Evolutionary conservation across 2,113 vertebrate species (phyloP).

Genomic region (Gobio gobio): DNA sequence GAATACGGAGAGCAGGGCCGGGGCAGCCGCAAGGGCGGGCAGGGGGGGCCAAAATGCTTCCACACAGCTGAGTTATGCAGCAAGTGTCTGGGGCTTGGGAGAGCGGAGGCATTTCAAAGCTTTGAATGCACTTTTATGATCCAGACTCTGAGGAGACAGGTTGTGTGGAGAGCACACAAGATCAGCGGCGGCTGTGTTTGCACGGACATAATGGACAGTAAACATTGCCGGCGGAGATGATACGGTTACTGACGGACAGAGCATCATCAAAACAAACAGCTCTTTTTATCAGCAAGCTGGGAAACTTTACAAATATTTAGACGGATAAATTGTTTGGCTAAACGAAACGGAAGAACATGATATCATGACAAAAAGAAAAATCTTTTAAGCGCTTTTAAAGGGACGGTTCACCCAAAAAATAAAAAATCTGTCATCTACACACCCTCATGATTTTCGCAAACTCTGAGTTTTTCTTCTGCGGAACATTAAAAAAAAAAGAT

Average conservation of each 20-base stretch:
- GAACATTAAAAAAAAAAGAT: neutral
- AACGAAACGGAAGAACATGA: slow-evolving; percentile 7
- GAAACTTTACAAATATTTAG: slow-evolving; percentile 39
- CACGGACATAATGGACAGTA: slow-evolving; percentile 39
- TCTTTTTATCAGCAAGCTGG: slow-evolving; percentile 39
- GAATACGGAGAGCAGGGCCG: slow-evolving; percentile 63
- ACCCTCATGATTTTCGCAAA: neutral
- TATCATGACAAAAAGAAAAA: neutral
- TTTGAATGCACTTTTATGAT: slow-evolving; percentile 46
- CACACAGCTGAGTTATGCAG: slow-evolving; percentile 65
- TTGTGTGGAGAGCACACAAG: slow-evolving; percentile 48
- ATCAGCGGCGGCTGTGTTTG: slow-evolving; percentile 37
- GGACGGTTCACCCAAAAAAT: neutral
- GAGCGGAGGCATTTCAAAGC: slow-evolving; percentile 58
- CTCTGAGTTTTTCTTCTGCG: neutral
- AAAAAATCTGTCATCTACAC: neutral
- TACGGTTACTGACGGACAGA: slow-evolving; percentile 31
- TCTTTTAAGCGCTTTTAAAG: neutral
- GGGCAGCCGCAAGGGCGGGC: neutral
- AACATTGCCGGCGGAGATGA: slow-evolving; percentile 33
- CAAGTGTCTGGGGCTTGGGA: slow-evolving; percentile 25
- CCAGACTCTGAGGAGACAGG: slow-evolving; percentile 27
- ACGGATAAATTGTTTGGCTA: slow-evolving; percentile 27
- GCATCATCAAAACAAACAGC: slow-evolving; percentile 43
- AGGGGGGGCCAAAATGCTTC: slow-evolving; percentile 59